Base-by-base conservation (phyloP, 2,888 invertebrate species). In the Cheilosia pagana region DNA sequence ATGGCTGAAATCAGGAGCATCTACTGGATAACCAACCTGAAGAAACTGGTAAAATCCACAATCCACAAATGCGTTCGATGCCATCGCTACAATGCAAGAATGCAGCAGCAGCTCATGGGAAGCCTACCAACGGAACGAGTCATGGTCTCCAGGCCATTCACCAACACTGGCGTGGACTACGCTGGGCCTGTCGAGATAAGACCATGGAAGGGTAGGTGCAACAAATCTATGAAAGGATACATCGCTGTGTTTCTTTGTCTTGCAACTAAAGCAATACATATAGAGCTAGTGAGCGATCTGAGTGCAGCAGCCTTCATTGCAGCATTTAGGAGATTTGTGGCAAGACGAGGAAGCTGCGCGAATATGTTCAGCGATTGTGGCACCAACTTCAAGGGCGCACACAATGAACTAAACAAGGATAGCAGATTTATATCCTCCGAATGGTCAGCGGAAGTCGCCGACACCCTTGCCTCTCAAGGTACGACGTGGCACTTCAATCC, bases 361-460 rank as follows among this genome's bases (percentile, higher is more conserved):
- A 75, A 67, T 16, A 45, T 59, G 25, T 67, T 31, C 12, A 65
- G 65, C 12, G 59, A 75, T 12, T 75, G 59, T 23, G 65, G 57
- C 25, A 62, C 72, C 3, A 72, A 62, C 23, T 53, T 72, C 5
- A 62, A 62, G 31, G 72, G 53, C 0, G 72, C 62, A 23, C 21
- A 23, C 72, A 60, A 19, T 23, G 35, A 63, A 31, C 48, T 63
- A 5, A 12, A 10, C 8, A 55, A 28, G 7, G 45, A 57, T 8
- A 43, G 31, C 19, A 43, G 28, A 57, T 57, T 57, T n/a, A 55
- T 45, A 14, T 45, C 45, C 2, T 14, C 35, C 19, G 45, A 48
- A 39, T 31, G 48, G 57, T 70, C 68, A 55, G 35, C 43, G 3
- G 43, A 68, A 68, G 68, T 55, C 3, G 43, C 55, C n/a, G 4